phyloP scores from a whole-genome alignment of 2,797 vertebrate species.

The Columba guinea region DNA sequence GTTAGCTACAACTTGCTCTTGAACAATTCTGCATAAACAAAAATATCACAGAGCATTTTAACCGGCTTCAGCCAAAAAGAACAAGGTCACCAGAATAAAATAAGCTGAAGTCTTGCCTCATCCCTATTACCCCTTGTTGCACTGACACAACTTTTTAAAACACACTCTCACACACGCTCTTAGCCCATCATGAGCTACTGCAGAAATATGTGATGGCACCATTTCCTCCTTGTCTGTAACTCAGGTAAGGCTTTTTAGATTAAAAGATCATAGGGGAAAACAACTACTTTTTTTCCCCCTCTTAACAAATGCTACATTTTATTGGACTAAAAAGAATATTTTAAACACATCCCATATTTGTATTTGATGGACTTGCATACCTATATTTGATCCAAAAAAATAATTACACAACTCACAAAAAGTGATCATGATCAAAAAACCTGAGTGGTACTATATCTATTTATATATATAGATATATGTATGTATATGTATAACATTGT shows the following conservation, averaged over 20 bases:
- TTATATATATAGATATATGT: too few species aligned
- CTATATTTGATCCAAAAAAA: background rate
- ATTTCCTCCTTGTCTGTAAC: background rate
- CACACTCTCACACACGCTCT: background rate
- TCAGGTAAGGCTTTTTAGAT: background rate
- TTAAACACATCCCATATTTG: background rate
- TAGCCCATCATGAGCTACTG: background rate
- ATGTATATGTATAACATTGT: fast-evolving
- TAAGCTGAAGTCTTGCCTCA: background rate
- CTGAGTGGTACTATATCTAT: background rate
- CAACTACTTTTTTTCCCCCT: background rate
- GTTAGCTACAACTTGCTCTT: background rate
- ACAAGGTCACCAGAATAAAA: background rate
- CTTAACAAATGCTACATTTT: background rate
- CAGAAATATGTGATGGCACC: background rate
- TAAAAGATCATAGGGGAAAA: background rate
- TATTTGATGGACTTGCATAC: background rate
- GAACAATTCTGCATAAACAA: background rate
- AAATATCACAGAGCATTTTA: background rate
- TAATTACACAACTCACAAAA: background rate
- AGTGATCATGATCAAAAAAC: background rate
- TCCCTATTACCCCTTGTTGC: background rate
- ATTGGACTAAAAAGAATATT: background rate
- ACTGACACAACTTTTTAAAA: background rate
- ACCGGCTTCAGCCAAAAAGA: background rate